Evolutionary conservation across 2,888 invertebrate species (phyloP).

Genomic region (Subacronicta megacephala): DNA sequence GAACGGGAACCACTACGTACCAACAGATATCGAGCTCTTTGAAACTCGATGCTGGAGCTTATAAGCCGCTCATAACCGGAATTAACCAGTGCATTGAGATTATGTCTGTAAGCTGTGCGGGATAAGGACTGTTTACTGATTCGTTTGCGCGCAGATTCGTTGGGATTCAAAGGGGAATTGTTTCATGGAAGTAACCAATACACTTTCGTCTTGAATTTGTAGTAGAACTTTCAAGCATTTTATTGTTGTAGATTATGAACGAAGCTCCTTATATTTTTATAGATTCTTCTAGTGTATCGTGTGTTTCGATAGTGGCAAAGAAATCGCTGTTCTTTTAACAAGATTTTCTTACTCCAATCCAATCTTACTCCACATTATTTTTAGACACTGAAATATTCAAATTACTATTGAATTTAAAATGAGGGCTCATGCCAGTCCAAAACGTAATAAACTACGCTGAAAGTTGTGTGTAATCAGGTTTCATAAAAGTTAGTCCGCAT

Average conservation of each 20-base stretch:
- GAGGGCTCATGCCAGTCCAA: constrained; percentile 10
- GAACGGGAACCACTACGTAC: constrained; percentile 29
- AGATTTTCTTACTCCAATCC: too few relatives aligned
- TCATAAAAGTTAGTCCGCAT: constrained; percentile 49
- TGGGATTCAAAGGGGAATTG: too few relatives aligned
- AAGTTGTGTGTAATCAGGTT: constrained; percentile 44
- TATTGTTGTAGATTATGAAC: too few relatives aligned
- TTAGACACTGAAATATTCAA: constrained; percentile 19
- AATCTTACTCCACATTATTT: background rate
- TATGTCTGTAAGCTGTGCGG: constrained; percentile 45
- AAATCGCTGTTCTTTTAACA: too few relatives aligned
- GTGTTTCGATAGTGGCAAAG: too few relatives aligned
- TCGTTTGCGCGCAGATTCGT: constrained; percentile 8
- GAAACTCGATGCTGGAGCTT: constrained; percentile 44
- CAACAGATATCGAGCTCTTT: constrained; percentile 48
- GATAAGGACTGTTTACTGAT: constrained; percentile 26
- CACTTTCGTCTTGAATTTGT: too few relatives aligned
- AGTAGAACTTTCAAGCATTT: too few relatives aligned
- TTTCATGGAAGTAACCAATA: too few relatives aligned
- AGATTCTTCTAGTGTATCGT: too few relatives aligned
- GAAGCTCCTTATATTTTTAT: too few relatives aligned
- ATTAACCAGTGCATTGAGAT: constrained; percentile 50
- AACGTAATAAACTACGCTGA: constrained; percentile 42
- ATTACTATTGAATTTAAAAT: constrained; percentile 30
- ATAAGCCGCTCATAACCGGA: constrained; percentile 48